Evolutionary conservation across 2,797 vertebrate species (phyloP), one percentile per base, ranked within the genome.

Genomic region (Tokudaia tokunoshimensis): DNA sequence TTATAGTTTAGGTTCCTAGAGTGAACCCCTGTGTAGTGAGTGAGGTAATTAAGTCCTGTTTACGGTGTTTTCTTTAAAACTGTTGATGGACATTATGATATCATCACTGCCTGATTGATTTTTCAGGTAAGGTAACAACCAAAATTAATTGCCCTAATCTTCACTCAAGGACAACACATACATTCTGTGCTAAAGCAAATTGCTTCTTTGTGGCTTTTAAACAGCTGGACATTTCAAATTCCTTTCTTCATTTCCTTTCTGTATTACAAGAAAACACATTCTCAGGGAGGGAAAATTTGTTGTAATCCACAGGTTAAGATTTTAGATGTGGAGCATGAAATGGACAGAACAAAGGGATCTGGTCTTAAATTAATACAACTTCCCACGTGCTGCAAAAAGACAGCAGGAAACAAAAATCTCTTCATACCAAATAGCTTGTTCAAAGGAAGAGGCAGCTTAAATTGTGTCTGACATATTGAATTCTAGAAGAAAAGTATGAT

Each of bases 11-110:
- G 94, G 75, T 98, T 98, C 96, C 96, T 96, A 95, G 94, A 98
- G 97, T 97, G 98, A 85, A 97, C 97, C 96, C 94, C 94, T 98
- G 93, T n/a, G 95, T 94, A 81, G 97, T 97, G 79, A 98, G 91
- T 17, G 20, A 59, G 98, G 94, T 98, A 98, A 99, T 98, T 98
- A 98, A 98, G 81, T 95, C 95, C 96, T 97, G 86, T 98, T 98
- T 98, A 97, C 89, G 31, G 75, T 96, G 72, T 76, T 79, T 98
- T 97, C 91, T 92, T 96, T 97, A 96, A 98, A 97, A 94, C 19
- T 52, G 98, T 97, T 98, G 47, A 92, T 98, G 96, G 95, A 93
- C 93, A 65, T 94, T 95, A 98, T 98, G 97, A 96, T 97, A 97
- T 97, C 94, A 96, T 97, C 92, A 91, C 72, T 63, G 52, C 47